Conservation (phyloP, 2,797 vertebrate genomes). For the Gymnoscopelus braueri region DNA sequence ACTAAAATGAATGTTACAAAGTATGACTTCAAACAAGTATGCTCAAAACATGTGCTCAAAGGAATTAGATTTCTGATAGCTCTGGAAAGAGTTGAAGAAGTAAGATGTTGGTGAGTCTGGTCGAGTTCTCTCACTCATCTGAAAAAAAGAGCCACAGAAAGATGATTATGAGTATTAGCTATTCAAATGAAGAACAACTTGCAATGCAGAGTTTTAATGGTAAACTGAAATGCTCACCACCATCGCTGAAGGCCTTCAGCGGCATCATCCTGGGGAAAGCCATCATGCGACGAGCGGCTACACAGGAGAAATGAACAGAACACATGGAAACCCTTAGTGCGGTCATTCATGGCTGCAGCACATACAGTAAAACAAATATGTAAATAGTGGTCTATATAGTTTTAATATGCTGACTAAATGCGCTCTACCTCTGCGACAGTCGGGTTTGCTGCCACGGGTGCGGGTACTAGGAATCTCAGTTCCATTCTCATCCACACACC, state of each 20-base stretch:
- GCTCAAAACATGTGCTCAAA: neutral
- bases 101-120: neutral
- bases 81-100: slow-evolving; percentile 19
- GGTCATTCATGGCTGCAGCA: neutral
- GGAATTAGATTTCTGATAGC: neutral
- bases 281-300: slow-evolving; percentile 9
- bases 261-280: slow-evolving; percentile 38
- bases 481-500: slow-evolving; percentile 90
- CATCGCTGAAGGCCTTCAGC: slow-evolving; percentile 15
- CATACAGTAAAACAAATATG: neutral
- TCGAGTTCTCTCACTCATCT: slow-evolving; percentile 38
- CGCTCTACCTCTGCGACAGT: slow-evolving; percentile 59
- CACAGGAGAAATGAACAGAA: neutral
- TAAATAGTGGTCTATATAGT: too few species aligned
- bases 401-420: too few species aligned
- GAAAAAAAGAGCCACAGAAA: slow-evolving; percentile 26
- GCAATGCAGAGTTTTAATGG: neutral
- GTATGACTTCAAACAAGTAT: too few species aligned
- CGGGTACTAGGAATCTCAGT: slow-evolving; percentile 78
- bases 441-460: slow-evolving; percentile 54
- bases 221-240: slow-evolving; percentile 36
- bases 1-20: too few species aligned
- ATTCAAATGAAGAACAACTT: neutral
- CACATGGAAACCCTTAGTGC: neutral
- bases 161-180: neutral